phyloP scores from a whole-genome alignment of 2,888 invertebrate species.

The Metallyticus violacea region DNA sequence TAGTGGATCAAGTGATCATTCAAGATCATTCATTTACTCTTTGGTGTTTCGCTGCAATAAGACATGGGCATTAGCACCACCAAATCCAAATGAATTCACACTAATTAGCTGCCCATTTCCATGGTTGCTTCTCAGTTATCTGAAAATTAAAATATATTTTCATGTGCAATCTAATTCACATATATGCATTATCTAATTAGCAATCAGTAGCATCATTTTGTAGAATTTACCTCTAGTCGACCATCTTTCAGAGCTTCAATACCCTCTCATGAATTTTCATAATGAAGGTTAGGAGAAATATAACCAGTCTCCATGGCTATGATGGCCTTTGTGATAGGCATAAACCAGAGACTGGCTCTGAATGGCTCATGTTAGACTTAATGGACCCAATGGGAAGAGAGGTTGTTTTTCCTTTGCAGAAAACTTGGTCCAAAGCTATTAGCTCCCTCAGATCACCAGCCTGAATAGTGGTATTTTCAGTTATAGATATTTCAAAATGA shows the following conservation, averaged over 20 bases:
- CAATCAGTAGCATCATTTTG: neutral
- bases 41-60: conserved; percentile 60
- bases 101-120: conserved; percentile 75
- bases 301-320: conserved; percentile 53
- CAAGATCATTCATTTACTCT: conserved; percentile 61
- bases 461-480: conserved; percentile 17
- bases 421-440: conserved; percentile 57
- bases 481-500: too few relatives aligned
- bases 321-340: conserved; percentile 57
- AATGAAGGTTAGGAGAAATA: conserved; percentile 58
- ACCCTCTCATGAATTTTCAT: conserved; percentile 43
- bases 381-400: conserved; percentile 75
- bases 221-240: conserved; percentile 31
- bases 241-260: conserved; percentile 50
- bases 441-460: conserved; percentile 64
- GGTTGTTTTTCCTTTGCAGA: conserved; percentile 53
- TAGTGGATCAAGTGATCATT: too few relatives aligned
- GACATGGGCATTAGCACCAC: conserved; percentile 80
- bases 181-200: neutral
- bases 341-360: conserved; percentile 79
- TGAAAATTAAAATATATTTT: conserved; percentile 42
- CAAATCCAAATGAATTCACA: conserved; percentile 91
- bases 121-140: conserved; percentile 68
- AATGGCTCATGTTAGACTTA: conserved; percentile 92
- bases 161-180: neutral